These are phyloP conservation scores for Piscicola geometra DNA, from an alignment of 2,888 invertebrate species.

Conservation along the genomic window DNA sequence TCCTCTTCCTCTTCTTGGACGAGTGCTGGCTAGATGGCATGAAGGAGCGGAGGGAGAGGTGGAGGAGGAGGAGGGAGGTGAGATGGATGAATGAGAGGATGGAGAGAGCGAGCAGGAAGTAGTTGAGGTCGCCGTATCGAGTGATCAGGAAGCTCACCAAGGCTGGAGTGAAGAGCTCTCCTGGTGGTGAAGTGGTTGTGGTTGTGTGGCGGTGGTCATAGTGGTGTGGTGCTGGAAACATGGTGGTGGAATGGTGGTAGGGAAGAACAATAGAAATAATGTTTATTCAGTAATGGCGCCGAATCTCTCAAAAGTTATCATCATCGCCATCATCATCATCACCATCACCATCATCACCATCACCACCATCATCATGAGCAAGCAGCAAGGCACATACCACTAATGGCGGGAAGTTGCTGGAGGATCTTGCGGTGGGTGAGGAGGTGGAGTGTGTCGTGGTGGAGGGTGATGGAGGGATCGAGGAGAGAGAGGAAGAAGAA, in stretches of 20 bases:
- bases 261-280: no score
- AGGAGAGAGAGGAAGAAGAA: constrained; percentile 6
- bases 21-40: neutral
- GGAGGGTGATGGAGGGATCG: neutral
- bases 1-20: neutral
- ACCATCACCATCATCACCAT: constrained; percentile 21
- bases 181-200: neutral
- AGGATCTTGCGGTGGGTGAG: neutral
- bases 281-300: no score
- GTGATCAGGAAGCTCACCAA: neutral
- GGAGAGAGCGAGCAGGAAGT: neutral
- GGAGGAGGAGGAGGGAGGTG: constrained; percentile 7
- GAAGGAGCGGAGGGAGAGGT: constrained; percentile 4
- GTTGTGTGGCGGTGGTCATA: no score
- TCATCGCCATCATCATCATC: constrained; percentile 15
- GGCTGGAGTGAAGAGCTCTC: neutral
- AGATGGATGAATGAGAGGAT: neutral
- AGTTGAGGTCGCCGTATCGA: neutral
- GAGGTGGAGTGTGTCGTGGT: neutral
- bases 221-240: no score
- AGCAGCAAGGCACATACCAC: no score
- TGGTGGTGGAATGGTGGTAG: no score
- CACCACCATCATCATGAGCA: neutral
- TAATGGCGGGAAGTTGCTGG: neutral
- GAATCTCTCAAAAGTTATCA: no score